Evolutionary conservation across 2,113 vertebrate species (phyloP), one percentile per base, ranked within the genome.

Genomic region (Tychaedon coryphoeus): DNA sequence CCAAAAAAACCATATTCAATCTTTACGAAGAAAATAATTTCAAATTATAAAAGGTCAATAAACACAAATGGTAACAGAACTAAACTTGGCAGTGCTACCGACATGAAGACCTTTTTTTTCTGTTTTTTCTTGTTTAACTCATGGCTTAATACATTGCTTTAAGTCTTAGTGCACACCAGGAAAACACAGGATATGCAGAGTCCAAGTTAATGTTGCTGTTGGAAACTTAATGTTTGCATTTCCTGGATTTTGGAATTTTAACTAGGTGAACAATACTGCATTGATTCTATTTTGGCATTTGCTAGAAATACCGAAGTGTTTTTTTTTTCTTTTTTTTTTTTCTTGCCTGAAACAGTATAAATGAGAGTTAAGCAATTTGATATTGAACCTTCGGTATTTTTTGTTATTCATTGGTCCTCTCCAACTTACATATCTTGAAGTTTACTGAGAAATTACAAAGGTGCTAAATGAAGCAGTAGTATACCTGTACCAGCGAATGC

Each of bases 171-270:
- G 71, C 92, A 94, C 62, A 96, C 87, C 91, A 83, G 56, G 67
- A 95, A 96, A 96, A 96, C 71, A 95, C 85, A 95, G 93, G 90
- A 91, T 88, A 82, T 54, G 71, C 78, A 62, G 90, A 90, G 92
- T 92, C 95, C 95, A 97, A 96, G 94, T 90, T 79, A 88, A 96
- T 95, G 93, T 96, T 97, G 85, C 87, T 95, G 88, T 96, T 97
- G 96, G 96, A 97, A 95, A 79, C 93, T 53, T 83, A 56, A 90
- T 96, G 95, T 96, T 96, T 96, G 78, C 67, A 96, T 93, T 97
- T 97, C 90, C 94, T 95, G 66, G 85, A 82, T 93, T 88, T 92
- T 94, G 93, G 74, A 88, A 31, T 88, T 95, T 88, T 90, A 88
- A 88, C 92, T 77, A 88, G 75, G 64, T 88, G 93, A 97, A 96